These are phyloP conservation scores for Myotis planiceps DNA, from an alignment of 2,797 vertebrate species.

Conservation along the genomic window DNA sequence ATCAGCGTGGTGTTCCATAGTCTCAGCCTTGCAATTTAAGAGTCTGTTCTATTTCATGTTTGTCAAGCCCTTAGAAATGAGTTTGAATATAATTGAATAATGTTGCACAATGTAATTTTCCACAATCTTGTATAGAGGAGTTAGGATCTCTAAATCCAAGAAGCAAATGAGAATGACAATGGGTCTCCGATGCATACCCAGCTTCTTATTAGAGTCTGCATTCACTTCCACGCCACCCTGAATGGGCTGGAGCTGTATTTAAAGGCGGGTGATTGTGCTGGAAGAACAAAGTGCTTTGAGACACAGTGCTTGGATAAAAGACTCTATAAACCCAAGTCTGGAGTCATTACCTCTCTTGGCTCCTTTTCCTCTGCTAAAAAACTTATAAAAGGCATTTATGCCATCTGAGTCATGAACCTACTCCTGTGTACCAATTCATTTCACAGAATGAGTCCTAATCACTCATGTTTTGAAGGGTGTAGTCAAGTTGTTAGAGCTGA, in stretches of 20 bases:
- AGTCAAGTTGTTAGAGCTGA: slow-evolving; percentile 59
- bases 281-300: slow-evolving; percentile 13
- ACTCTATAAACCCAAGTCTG: not conserved
- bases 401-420: slow-evolving; percentile 53
- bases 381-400: slow-evolving; percentile 47
- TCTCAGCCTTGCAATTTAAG: slow-evolving; percentile 11
- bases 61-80: slow-evolving; percentile 31
- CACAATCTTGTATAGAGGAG: not conserved
- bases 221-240: not conserved
- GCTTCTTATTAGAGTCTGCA: not conserved
- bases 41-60: slow-evolving; percentile 37
- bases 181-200: not conserved
- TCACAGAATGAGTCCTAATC: slow-evolving; percentile 55
- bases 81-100: slow-evolving; percentile 39
- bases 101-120: slow-evolving; percentile 1
- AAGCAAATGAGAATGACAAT: not conserved
- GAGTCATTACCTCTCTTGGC: slow-evolving; percentile 25
- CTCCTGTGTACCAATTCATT: slow-evolving; percentile 51
- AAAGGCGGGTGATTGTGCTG: not conserved
- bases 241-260: not conserved
- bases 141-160: slow-evolving; percentile 31
- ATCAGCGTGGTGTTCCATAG: not conserved
- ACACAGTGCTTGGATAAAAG: slow-evolving; percentile 18
- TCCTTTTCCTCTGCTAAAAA: slow-evolving; percentile 36
- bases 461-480: slow-evolving; percentile 49